A percentile compares a stretch with the other conserved stretches of the same genome.
Conservation (phyloP, 2,888 invertebrate species). For the Byasa hedistus region DNA sequence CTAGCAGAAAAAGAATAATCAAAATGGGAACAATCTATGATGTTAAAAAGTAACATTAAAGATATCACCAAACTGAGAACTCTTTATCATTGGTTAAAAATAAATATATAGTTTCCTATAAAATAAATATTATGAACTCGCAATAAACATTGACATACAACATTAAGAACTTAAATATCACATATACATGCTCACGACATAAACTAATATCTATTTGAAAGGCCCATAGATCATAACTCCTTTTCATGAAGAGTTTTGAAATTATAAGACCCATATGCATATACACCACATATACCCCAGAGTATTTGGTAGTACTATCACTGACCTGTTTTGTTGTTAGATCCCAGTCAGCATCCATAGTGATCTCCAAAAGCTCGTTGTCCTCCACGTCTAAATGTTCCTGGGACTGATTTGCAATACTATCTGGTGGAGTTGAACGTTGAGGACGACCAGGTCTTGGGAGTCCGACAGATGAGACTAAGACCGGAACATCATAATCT, state of each 20-base stretch:
- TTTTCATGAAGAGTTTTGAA: too few relatives aligned
- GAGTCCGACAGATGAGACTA: slow-evolving; percentile 78
- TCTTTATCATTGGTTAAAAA: neutral
- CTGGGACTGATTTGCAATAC: slow-evolving; percentile 49
- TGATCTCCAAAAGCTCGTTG: slow-evolving; percentile 74
- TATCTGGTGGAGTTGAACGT: slow-evolving; percentile 43
- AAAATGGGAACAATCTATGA: too few relatives aligned
- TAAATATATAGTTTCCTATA: neutral
- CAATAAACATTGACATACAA: slow-evolving; percentile 6
- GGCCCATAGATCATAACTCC: too few relatives aligned
- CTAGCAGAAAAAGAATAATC: too few relatives aligned
- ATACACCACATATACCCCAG: too few relatives aligned
- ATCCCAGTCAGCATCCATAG: slow-evolving; percentile 89
- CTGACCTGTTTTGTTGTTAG: slow-evolving; percentile 93
- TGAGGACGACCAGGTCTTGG: slow-evolving; percentile 65
- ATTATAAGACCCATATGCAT: too few relatives aligned
- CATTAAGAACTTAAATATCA: neutral
- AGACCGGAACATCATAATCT: slow-evolving; percentile 95
- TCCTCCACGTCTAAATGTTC: slow-evolving; percentile 79
- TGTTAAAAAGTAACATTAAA: too few relatives aligned
- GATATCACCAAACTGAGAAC: too few relatives aligned
- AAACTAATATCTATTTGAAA: too few relatives aligned
- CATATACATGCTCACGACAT: slow-evolving; percentile 2
- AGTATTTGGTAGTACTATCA: neutral
- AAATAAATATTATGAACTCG: neutral